Evolutionary conservation across 2,113 vertebrate genomes (phyloP).

Genomic region (Hydrolagus affinis): DNA sequence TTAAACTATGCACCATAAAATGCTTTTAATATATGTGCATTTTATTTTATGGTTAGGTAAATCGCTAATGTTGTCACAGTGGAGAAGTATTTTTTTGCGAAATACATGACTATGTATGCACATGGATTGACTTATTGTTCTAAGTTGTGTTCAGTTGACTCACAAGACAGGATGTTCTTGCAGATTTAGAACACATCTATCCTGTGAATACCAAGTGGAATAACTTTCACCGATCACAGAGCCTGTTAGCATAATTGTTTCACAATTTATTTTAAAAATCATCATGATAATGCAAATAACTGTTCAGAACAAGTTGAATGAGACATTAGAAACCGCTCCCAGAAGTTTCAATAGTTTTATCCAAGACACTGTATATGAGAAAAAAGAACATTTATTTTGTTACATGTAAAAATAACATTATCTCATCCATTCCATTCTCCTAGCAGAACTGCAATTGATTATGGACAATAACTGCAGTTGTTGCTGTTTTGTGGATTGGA

Average conservation of each 20-base stretch:
- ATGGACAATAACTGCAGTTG: too few relatives aligned
- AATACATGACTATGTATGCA: not conserved
- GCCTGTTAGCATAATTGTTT: not conserved
- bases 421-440: too few relatives aligned
- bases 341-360: too few relatives aligned
- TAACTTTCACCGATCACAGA: not conserved
- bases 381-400: too few relatives aligned
- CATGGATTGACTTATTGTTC: not conserved
- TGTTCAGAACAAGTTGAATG: not conserved
- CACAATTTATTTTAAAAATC: not conserved
- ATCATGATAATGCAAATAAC: not conserved
- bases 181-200: not conserved
- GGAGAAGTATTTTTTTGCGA: not conserved
- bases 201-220: not conserved
- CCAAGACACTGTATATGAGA: too few relatives aligned
- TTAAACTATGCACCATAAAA: not conserved
- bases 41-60: slow-evolving; percentile 28
- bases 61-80: not conserved
- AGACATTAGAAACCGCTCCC: too few relatives aligned
- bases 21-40: slow-evolving; percentile 19
- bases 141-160: not conserved
- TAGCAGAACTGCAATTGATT: too few relatives aligned
- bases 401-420: too few relatives aligned
- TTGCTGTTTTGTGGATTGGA: too few relatives aligned
- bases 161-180: not conserved